A percentile compares a stretch with the other conserved stretches of the same genome.
Conservation (phyloP, 2,797 vertebrate species). For the Sphenodon punctatus region DNA sequence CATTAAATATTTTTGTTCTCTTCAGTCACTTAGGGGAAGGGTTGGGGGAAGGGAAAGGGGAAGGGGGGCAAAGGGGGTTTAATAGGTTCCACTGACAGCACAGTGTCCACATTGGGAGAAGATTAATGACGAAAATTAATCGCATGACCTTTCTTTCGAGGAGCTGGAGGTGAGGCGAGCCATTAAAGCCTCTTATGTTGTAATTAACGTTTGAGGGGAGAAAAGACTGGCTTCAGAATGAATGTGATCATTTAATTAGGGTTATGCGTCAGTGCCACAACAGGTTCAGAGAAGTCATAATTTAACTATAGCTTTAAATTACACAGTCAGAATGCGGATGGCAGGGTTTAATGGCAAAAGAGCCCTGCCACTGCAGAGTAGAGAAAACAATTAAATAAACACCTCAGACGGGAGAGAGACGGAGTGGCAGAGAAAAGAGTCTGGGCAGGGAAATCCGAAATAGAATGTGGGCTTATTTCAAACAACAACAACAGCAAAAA, state of each 20-base stretch:
- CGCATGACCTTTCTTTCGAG: slow-evolving; percentile 91
- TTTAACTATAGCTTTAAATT: slow-evolving; percentile 91
- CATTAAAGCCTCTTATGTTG: slow-evolving; percentile 96
- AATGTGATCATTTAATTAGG: slow-evolving; percentile 95
- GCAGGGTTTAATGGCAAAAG: slow-evolving; percentile 77
- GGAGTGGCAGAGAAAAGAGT: neutral
- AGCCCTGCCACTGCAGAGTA: slow-evolving; percentile 57
- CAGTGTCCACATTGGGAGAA: slow-evolving; percentile 90
- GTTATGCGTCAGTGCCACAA: slow-evolving; percentile 91
- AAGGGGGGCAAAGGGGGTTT: slow-evolving; percentile 78
- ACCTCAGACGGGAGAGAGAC: slow-evolving; percentile 44
- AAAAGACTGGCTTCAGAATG: slow-evolving; percentile 87
- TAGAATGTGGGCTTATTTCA: neutral
- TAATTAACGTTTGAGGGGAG: slow-evolving; percentile 91
- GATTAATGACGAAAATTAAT: slow-evolving; percentile 93
- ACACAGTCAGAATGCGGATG: slow-evolving; percentile 79
- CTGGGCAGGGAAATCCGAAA: neutral
- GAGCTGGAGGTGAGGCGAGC: slow-evolving; percentile 93
- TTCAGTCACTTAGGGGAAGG: slow-evolving; percentile 66
- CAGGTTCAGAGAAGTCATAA: slow-evolving; percentile 88
- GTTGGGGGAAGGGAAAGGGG: slow-evolving; percentile 56
- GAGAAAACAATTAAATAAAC: slow-evolving; percentile 81
- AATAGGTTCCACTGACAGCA: slow-evolving; percentile 85
- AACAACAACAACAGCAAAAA: too few species aligned
- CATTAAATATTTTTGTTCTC: slow-evolving; percentile 81